These are phyloP conservation scores for Lamprotornis superbus DNA, from an alignment of 2,113 vertebrate species.

Conservation along the genomic window DNA sequence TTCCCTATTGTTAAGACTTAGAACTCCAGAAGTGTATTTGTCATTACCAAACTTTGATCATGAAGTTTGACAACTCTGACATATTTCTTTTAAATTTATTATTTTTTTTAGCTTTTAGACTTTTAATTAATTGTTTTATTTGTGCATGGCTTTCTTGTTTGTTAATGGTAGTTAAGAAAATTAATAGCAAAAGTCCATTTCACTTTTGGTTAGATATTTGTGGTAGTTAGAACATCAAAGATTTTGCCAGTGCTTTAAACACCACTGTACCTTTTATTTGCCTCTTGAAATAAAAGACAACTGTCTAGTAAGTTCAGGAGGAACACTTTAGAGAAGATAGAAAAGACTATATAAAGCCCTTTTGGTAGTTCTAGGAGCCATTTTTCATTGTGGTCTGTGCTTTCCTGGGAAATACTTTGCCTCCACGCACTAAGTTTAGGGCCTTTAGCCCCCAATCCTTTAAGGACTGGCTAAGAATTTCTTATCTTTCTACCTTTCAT, in stretches of 20 bases:
- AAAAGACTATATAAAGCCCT: not conserved
- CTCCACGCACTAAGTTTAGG: not conserved
- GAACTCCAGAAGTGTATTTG: not conserved
- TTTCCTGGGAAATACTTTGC: not conserved
- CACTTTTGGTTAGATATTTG: not conserved
- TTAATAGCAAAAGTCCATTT: not conserved
- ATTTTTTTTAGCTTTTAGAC: not conserved
- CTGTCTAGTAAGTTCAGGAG: not conserved
- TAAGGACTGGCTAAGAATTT: not conserved
- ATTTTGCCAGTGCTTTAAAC: not conserved
- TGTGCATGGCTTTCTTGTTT: not conserved
- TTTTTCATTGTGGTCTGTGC: not conserved
- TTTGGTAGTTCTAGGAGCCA: not conserved
- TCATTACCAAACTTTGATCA: constrained; percentile 1
- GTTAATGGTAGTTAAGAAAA: not conserved
- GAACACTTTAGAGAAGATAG: not conserved
- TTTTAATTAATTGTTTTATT: not conserved
- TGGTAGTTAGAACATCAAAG: not conserved
- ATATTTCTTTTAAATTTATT: not conserved
- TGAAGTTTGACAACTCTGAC: not conserved
- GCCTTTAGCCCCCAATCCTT: not conserved
- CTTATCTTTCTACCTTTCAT: not conserved
- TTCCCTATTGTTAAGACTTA: not conserved
- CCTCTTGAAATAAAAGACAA: not conserved
- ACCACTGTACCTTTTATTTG: not conserved